phyloP scores from a whole-genome alignment of 1,140 invertebrate genomes.

The Hormaphis cornu region DNA sequence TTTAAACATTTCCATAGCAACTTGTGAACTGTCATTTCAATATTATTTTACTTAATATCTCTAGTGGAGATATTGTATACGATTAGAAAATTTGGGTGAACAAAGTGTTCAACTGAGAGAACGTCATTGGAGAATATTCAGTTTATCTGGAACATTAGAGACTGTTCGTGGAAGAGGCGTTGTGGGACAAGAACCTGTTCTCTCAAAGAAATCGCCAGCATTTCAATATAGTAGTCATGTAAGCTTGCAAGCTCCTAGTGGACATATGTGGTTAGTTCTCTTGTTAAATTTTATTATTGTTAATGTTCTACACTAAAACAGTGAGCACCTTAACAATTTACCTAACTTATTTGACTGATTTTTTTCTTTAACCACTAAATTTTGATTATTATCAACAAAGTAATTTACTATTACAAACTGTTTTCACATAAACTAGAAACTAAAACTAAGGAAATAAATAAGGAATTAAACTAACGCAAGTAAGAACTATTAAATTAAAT shows the following conservation, averaged over 20 bases:
- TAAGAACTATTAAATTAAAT: too few species aligned
- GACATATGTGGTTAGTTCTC: constrained; percentile 84
- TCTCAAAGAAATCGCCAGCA: constrained; percentile 76
- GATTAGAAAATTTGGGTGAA: constrained; percentile 86
- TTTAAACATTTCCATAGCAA: neutral
- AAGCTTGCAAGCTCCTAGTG: constrained; percentile 90
- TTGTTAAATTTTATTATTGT: neutral
- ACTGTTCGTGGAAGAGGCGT: constrained; percentile 88
- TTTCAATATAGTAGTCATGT: constrained; percentile 98
- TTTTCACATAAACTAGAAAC: too few species aligned
- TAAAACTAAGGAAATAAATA: too few species aligned
- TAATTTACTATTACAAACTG: too few species aligned
- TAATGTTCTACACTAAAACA: too few species aligned
- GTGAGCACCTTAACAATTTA: too few species aligned
- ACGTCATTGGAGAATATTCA: constrained; percentile 94
- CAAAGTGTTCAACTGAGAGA: constrained; percentile 84
- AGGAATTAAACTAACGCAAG: too few species aligned
- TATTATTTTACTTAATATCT: constrained; percentile 21
- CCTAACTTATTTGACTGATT: too few species aligned
- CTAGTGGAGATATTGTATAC: constrained; percentile 91
- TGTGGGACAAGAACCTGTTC: constrained; percentile 87
- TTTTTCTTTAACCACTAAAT: too few species aligned
- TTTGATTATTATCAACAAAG: too few species aligned
- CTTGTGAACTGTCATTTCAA: neutral
- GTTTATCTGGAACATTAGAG: constrained; percentile 85